Percentiles rank a stretch among this genome's conserved stretches.
Evolutionary conservation across 1,140 invertebrate species (phyloP).

Genomic region (Plodia interpunctella): DNA sequence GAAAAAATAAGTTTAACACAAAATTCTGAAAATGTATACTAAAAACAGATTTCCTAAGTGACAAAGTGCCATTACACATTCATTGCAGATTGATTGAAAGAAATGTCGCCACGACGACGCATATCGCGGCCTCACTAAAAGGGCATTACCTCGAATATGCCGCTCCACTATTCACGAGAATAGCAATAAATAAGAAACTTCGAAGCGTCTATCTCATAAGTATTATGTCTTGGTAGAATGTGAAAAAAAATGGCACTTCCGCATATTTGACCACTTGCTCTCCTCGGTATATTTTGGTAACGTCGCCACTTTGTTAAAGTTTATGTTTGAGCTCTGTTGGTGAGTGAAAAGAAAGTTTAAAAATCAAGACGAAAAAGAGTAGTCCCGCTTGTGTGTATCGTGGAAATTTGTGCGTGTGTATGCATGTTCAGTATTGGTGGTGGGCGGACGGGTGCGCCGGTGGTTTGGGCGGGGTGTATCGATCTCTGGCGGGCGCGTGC

Average conservation of each 20-base stretch:
- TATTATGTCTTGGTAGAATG: slow-evolving; percentile 5
- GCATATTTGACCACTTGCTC: slow-evolving; percentile 18
- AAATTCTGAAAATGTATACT: too few species aligned
- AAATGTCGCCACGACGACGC: slow-evolving; percentile 10
- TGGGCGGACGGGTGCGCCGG: slow-evolving; percentile 38
- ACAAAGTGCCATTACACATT: neutral
- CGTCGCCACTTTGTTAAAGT: slow-evolving; percentile 22
- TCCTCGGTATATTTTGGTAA: slow-evolving; percentile 16
- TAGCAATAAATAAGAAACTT: slow-evolving; percentile 6
- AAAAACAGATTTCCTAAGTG: too few species aligned
- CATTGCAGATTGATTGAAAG: slow-evolving; percentile 8
- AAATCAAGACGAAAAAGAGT: slow-evolving; percentile 46
- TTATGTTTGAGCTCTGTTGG: slow-evolving; percentile 16
- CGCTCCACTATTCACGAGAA: slow-evolving; percentile 1
- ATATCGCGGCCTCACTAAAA: slow-evolving; percentile 7
- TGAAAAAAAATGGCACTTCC: slow-evolving; percentile 16
- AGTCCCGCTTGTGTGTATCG: slow-evolving; percentile 41
- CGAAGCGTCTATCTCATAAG: neutral
- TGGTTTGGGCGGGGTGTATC: slow-evolving; percentile 70
- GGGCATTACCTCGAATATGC: neutral
- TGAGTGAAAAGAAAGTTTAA: slow-evolving; percentile 25
- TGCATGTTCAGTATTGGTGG: slow-evolving; percentile 20
- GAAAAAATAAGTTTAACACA: too few species aligned
- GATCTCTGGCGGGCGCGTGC: slow-evolving; percentile 68
- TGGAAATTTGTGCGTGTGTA: slow-evolving; percentile 35